Evolutionary conservation across 2,113 vertebrate genomes (phyloP).

Genomic region (Halichoeres trimaculatus): DNA sequence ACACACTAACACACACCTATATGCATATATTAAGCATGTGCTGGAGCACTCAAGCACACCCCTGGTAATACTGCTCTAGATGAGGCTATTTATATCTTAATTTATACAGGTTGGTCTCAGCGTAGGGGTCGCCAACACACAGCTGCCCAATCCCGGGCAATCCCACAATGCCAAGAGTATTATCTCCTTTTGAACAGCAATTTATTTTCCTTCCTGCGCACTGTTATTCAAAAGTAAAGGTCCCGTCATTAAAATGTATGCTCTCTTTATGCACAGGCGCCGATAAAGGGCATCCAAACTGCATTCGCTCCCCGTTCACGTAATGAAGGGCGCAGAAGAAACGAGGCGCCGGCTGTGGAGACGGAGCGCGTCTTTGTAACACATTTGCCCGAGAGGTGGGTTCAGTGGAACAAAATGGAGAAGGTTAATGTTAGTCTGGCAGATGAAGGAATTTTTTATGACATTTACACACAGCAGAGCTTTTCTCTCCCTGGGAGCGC

Average conservation of each 20-base stretch:
- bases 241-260: slow-evolving; percentile 99
- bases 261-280: slow-evolving; percentile 85
- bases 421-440: slow-evolving; percentile 79
- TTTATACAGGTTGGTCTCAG: slow-evolving; percentile 82
- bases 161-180: slow-evolving; percentile 93
- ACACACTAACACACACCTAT: slow-evolving; percentile 63
- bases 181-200: slow-evolving; percentile 95
- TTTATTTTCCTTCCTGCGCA: slow-evolving; percentile 78
- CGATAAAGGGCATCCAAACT: slow-evolving; percentile 69
- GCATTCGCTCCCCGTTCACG: slow-evolving; percentile 80
- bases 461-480: slow-evolving; percentile 79
- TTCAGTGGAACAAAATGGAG: slow-evolving; percentile 83
- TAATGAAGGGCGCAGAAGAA: slow-evolving; percentile 66
- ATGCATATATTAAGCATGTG: slow-evolving; percentile 71
- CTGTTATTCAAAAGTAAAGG: slow-evolving; percentile 86
- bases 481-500: slow-evolving; percentile 65
- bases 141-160: slow-evolving; percentile 88
- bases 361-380: slow-evolving; percentile 72
- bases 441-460: slow-evolving; percentile 81
- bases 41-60: slow-evolving; percentile 72
- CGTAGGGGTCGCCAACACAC: slow-evolving; percentile 73
- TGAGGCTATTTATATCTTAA: slow-evolving; percentile 85
- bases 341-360: slow-evolving; percentile 14
- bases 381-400: slow-evolving; percentile 75
- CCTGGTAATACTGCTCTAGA: slow-evolving; percentile 76